These are phyloP conservation scores for Eucriotettix oculatus DNA, from an alignment of 2,888 invertebrate species.

Conservation along the genomic window DNA sequence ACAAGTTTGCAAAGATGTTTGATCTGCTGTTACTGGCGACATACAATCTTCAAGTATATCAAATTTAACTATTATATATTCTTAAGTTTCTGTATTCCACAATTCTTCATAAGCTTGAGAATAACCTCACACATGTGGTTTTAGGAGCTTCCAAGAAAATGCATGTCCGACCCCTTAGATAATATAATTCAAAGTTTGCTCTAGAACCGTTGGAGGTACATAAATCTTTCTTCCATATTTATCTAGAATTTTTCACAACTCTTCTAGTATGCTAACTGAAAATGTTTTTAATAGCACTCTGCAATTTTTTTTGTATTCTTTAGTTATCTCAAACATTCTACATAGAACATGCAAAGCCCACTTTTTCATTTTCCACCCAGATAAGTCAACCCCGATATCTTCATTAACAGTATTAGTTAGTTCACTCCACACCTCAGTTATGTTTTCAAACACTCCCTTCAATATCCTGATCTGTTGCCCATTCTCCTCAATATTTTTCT, in stretches of 20 bases:
- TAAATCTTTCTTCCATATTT: constrained; percentile 67
- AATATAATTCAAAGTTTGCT: constrained; percentile 83
- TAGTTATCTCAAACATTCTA: constrained; percentile 77
- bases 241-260: constrained; percentile 66
- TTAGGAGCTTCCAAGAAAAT: constrained; percentile 89
- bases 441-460: too few relatives aligned
- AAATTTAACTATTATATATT: constrained; percentile 92
- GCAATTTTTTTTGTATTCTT: constrained; percentile 85
- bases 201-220: constrained; percentile 80
- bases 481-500: too few relatives aligned
- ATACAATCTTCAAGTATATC: constrained; percentile 95
- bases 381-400: constrained; percentile 73
- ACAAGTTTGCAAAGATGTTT: constrained; percentile 70
- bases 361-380: constrained; percentile 99
- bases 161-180: constrained; percentile 80
- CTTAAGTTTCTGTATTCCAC: constrained; percentile 92
- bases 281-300: constrained; percentile 92
- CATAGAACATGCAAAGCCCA: constrained; percentile 92
- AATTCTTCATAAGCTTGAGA: constrained; percentile 87
- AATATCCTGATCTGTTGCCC: too few relatives aligned
- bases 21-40: constrained; percentile 88
- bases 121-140: constrained; percentile 87
- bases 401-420: constrained; percentile 63
- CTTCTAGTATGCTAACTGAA: constrained; percentile 73
- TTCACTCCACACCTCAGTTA: too few relatives aligned